phyloP scores from a whole-genome alignment of 2,888 invertebrate genomes.

The Conomelus anceps region DNA sequence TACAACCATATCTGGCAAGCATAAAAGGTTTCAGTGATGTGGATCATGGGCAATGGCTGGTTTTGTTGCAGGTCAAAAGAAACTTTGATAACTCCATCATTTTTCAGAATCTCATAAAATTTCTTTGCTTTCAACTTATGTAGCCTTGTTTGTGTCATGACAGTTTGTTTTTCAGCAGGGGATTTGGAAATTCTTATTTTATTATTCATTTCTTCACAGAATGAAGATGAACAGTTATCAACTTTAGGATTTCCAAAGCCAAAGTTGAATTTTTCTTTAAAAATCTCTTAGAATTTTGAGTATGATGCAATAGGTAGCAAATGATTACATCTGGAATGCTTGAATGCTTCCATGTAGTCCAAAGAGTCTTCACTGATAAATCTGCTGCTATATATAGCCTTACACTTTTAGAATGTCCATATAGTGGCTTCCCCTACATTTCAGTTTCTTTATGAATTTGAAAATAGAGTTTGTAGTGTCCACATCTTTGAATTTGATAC shows the following conservation, averaged over 20 bases:
- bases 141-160: neutral
- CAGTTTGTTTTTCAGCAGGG: neutral
- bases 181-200: neutral
- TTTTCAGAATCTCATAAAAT: constrained; percentile 3
- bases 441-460: neutral
- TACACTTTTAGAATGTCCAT: too few relatives aligned
- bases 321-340: too few relatives aligned
- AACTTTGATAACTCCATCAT: too few relatives aligned
- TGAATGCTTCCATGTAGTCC: too few relatives aligned
- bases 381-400: too few relatives aligned
- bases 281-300: neutral
- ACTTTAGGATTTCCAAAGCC: neutral
- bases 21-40: constrained; percentile 29
- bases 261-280: constrained; percentile 4
- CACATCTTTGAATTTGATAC: neutral
- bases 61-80: neutral
- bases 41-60: neutral
- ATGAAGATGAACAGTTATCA: constrained; percentile 1
- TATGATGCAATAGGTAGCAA: neutral
- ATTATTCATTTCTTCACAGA: constrained; percentile 3
- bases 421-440: neutral
- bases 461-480: neutral
- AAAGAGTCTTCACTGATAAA: too few relatives aligned
- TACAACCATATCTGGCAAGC: constrained; percentile 20
- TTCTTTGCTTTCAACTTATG: neutral